A percentile compares a stretch with the other conserved stretches of the same genome.
phyloP scores from a whole-genome alignment of 2,113 vertebrate species.

The Ia io region DNA sequence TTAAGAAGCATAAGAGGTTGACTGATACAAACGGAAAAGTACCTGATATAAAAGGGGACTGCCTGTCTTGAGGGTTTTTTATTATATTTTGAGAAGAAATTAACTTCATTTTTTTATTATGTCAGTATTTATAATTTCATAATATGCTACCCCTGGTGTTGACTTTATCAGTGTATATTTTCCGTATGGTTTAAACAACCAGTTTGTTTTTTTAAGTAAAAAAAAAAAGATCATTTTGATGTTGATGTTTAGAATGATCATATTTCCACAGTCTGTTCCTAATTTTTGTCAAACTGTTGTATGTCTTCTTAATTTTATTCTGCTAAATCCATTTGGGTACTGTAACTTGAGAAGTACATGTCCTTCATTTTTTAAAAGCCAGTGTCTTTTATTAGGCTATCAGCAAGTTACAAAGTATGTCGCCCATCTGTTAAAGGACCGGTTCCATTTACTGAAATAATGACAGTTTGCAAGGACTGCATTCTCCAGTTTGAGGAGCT shows the following conservation, averaged over 20 bases:
- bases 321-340: slow-evolving; percentile 78
- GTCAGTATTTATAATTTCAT: slow-evolving; percentile 9
- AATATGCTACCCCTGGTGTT: slow-evolving; percentile 37
- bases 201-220: neutral
- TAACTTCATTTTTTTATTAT: neutral
- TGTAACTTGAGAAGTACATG: slow-evolving; percentile 82
- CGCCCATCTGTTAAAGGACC: slow-evolving; percentile 83
- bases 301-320: slow-evolving; percentile 80
- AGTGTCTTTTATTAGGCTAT: slow-evolving; percentile 84
- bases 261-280: slow-evolving; percentile 72
- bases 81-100: slow-evolving; percentile 12
- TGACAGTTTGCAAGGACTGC: slow-evolving; percentile 77
- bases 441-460: slow-evolving; percentile 80
- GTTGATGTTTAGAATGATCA: slow-evolving; percentile 68
- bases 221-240: slow-evolving; percentile 45
- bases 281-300: slow-evolving; percentile 78
- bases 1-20: neutral
- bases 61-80: neutral
- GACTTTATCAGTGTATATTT: slow-evolving; percentile 17
- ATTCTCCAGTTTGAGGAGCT: slow-evolving; percentile 76
- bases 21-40: neutral
- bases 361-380: slow-evolving; percentile 84
- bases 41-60: neutral
- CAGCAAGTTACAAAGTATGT: slow-evolving; percentile 81
- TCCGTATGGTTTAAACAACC: slow-evolving; percentile 51